phyloP scores from a whole-genome alignment of 2,888 invertebrate genomes.

The Apeira syringaria region DNA sequence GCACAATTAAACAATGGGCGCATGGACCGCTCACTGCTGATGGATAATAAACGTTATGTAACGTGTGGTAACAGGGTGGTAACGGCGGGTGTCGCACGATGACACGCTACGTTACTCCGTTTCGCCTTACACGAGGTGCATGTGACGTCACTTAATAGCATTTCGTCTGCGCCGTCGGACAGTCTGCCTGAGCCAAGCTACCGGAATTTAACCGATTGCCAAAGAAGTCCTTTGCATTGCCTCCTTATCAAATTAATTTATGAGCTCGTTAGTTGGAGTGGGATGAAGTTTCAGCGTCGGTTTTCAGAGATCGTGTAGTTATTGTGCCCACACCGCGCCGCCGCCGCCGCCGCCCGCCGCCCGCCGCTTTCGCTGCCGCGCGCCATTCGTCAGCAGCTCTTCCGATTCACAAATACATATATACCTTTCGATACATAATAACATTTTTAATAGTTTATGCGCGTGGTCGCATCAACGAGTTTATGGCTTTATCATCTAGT shows the following conservation, averaged over 20 bases:
- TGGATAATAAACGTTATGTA: slow-evolving; percentile 57
- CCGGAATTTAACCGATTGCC: slow-evolving; percentile 26
- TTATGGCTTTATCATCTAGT: too few species aligned
- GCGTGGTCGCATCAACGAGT: too few species aligned
- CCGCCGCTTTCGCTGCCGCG: slow-evolving; percentile 48
- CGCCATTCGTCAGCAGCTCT: too few species aligned
- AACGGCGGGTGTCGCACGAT: slow-evolving; percentile 32
- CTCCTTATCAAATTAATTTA: slow-evolving; percentile 15
- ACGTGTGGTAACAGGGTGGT: too few species aligned
- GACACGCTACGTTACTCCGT: slow-evolving; percentile 39
- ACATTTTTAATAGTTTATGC: too few species aligned
- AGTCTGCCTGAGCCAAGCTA: slow-evolving; percentile 54
- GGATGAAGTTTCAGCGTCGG: slow-evolving; percentile 15
- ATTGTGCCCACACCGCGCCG: slow-evolving; percentile 31
- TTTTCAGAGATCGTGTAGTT: slow-evolving; percentile 16
- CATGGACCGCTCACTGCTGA: slow-evolving; percentile 32
- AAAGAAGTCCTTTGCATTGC: slow-evolving; percentile 14
- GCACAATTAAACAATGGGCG: slow-evolving; percentile 30
- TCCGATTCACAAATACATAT: too few species aligned
- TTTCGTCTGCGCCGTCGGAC: slow-evolving; percentile 63
- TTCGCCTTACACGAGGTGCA: slow-evolving; percentile 62
- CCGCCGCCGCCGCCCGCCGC: slow-evolving; percentile 33
- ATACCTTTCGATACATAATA: too few species aligned
- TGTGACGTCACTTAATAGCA: slow-evolving; percentile 69
- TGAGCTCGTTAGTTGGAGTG: slow-evolving; percentile 13